Base-by-base conservation (phyloP, 2,113 vertebrate species). In the Ovibos moschatus region DNA sequence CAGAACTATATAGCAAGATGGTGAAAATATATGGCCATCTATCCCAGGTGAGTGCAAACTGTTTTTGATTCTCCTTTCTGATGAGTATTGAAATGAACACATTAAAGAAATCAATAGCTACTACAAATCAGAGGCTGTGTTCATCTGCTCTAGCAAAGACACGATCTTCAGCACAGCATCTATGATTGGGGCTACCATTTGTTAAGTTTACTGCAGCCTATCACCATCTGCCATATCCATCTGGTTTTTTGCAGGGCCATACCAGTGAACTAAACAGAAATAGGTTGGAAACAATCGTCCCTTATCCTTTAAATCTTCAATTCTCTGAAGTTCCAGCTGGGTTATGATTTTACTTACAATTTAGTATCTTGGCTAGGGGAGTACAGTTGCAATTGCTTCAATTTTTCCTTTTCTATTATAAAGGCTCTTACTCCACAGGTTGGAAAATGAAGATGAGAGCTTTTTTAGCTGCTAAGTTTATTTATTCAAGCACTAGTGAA, bases 191-290 rank as follows among this genome's bases (percentile, higher is more conserved):
- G 36, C 36, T 76, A 79, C 67, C 57, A 81, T 96, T 94, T 92
- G 85, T 62, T 91, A 85, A 74, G 28, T 97, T 95, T 95, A 84
- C 62, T 89, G 14, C 51, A 50, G 57, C 83, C n/a, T 96, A 17
- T 84, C 50, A 83, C 94, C 94, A 97, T 94, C 82, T 97, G 89
- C 58, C 53, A 84, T n/a, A 45, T 21, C 87, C 95, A 91, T 96
- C 94, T 97, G 71, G 62, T 55, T 91, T 82, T 89, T 55, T 51
- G 6, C 23, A 94, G 36, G 57, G 47, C 57, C 82, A 74, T 74
- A 62, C 15, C 53, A 93, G 67, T 74, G 82, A 97, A 97, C 91
- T 88, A 97, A 97, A 67, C 28, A 60, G 47, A 81, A 40, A 50
- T 58, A 89, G 79, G 40, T 57, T 85, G 60, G 40, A 79, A 33